These are phyloP conservation scores for Brachionichthys hirsutus DNA, from an alignment of 2,113 vertebrate genomes.

Conservation along the genomic window DNA sequence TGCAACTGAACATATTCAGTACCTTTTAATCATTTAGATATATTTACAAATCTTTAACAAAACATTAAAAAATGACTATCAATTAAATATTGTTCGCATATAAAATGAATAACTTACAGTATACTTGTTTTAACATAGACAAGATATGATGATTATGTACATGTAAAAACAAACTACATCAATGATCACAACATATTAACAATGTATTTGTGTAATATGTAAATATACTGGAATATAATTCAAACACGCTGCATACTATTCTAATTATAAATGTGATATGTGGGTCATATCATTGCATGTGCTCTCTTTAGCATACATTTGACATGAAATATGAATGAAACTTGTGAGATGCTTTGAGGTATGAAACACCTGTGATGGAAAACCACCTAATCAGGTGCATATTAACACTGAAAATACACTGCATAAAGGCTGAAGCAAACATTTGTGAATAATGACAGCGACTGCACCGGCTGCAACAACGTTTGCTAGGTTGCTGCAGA, in stretches of 20 bases:
- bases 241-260: slow-evolving; percentile 31
- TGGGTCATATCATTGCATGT: slow-evolving; percentile 37
- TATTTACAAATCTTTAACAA: slow-evolving; percentile 61
- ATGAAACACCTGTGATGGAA: slow-evolving; percentile 17
- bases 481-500: slow-evolving; percentile 11
- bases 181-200: slow-evolving; percentile 46
- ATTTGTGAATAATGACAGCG: too few relatives aligned
- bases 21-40: slow-evolving; percentile 28
- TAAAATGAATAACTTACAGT: slow-evolving; percentile 74
- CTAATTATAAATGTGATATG: slow-evolving; percentile 37
- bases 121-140: slow-evolving; percentile 54
- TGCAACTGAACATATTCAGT: slow-evolving; percentile 30
- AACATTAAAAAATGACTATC: slow-evolving; percentile 46
- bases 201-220: slow-evolving; percentile 32
- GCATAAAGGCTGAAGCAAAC: slow-evolving; percentile 6
- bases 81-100: slow-evolving; percentile 67
- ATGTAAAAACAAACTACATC: slow-evolving; percentile 52
- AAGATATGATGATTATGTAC: slow-evolving; percentile 63
- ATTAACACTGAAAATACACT: slow-evolving; percentile 18
- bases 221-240: slow-evolving; percentile 37
- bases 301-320: slow-evolving; percentile 20
- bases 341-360: slow-evolving; percentile 19
- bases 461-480: neutral
- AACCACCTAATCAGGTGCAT: slow-evolving; percentile 37
- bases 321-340: slow-evolving; percentile 22